Evolutionary conservation across 2,797 vertebrate genomes (phyloP).

Genomic region (Phoeniculus purpureus): DNA sequence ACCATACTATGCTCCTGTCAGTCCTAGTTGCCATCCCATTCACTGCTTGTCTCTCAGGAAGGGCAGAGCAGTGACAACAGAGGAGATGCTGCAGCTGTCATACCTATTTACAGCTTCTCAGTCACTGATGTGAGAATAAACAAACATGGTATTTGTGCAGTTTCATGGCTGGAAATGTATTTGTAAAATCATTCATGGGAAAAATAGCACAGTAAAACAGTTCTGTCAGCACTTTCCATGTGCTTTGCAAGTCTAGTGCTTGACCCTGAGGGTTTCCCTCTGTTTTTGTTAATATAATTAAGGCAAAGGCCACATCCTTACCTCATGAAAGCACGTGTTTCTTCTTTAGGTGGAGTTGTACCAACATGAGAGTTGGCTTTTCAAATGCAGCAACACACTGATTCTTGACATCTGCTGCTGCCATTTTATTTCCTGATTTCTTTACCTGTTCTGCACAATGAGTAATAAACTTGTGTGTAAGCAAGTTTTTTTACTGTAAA

Average conservation of each 20-base stretch:
- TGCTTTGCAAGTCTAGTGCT: not conserved
- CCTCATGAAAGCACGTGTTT: not conserved
- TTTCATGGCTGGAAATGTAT: constrained; percentile 44
- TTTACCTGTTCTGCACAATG: not conserved
- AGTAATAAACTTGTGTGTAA: not conserved
- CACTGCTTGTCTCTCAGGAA: not conserved
- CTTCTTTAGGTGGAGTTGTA: not conserved
- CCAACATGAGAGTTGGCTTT: not conserved
- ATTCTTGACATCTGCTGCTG: not conserved
- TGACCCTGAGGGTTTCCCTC: not conserved
- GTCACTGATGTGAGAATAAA: constrained; percentile 35
- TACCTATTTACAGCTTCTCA: constrained; percentile 34
- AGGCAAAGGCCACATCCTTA: not conserved
- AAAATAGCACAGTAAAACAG: not conserved
- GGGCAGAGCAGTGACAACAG: constrained; percentile 7
- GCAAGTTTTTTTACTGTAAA: constrained; percentile 1
- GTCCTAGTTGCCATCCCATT: not conserved
- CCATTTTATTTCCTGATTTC: not conserved
- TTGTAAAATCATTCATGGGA: constrained; percentile 23
- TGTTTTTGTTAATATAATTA: not conserved
- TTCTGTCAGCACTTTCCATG: not conserved
- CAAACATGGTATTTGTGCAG: not conserved
- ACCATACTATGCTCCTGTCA: constrained; percentile 19
- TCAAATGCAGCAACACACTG: not conserved
- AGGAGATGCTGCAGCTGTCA: constrained; percentile 45